Evolutionary conservation across 2,888 invertebrate genomes (phyloP), one percentile per base, ranked within the genome.

Genomic region (Caenorhabditis afra): DNA sequence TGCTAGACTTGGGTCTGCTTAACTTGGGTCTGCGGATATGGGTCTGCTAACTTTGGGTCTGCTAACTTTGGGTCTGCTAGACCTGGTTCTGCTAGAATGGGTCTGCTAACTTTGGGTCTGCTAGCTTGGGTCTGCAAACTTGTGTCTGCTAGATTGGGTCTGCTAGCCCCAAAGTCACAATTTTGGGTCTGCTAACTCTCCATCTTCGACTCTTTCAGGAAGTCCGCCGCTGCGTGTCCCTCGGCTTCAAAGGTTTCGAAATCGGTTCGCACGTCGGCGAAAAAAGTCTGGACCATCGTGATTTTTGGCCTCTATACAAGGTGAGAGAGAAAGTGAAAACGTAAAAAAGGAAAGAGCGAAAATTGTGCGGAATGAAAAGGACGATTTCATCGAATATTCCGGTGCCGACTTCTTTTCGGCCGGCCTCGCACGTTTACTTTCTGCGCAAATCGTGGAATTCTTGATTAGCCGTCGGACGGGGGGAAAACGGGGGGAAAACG

Each of bases 261-360:
- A 93, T 93, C 61, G 93, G 93, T 8, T 92, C 92, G 1, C 93
- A 93, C 85, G 88, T 93, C 14, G 92, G 92, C 82, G 91, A 92
- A 11, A 92, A 92, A 92, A 92, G 92, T 80, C 87, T 93, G 50
- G 92, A 93, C 86, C 91, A 91, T 22, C 86, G 86, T 35, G 91
- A 91, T 78, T 90, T 93, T 37, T 88, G 91, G 71, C 92, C 92
- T 1, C 87, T 93, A 39, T 93, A 91, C 88, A 92, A 92, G 87
- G 92, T 92, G 18, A 35, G 52, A 29, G 10, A n/a, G 22, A n/a
- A 29, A 7, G 16, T 11, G 16, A 20, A 14, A 44, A 50, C 10
- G 41, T 41, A 41, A 41, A 41, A 29, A 41, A 41, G 12, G 41
- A 41, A 41, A 41, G 12, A 11, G 11, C 14, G 11, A 41, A 41